These are phyloP conservation scores for Oryzias melastigma DNA, from an alignment of 2,113 vertebrate species.

Conservation along the genomic window DNA sequence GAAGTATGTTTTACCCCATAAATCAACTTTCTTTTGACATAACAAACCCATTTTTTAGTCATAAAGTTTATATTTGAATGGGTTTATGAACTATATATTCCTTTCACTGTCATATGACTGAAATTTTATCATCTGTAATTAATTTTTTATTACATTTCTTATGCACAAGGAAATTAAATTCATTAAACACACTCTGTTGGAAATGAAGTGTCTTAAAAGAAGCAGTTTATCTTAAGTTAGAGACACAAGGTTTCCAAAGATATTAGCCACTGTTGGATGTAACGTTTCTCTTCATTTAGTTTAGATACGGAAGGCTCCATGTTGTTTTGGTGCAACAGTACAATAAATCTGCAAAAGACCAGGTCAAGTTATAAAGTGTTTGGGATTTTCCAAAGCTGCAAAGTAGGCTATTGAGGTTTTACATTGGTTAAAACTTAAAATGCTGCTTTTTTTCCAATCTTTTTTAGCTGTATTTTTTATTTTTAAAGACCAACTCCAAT, in stretches of 20 bases:
- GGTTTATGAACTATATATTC: slow-evolving; percentile 46
- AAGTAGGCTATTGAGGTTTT: too few relatives aligned
- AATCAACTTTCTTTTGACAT: too few relatives aligned
- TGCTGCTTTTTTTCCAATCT: too few relatives aligned
- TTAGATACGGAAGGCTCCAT: neutral
- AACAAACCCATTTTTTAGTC: too few relatives aligned
- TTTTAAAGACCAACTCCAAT: too few relatives aligned
- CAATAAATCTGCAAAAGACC: neutral
- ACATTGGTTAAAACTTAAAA: too few relatives aligned
- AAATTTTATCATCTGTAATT: slow-evolving; percentile 66
- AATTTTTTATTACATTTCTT: slow-evolving; percentile 68
- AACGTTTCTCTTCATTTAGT: slow-evolving; percentile 1
- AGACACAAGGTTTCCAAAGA: slow-evolving; percentile 34
- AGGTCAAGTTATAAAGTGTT: neutral
- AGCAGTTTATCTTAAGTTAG: slow-evolving; percentile 38
- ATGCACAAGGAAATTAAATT: slow-evolving; percentile 67
- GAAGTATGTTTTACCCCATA: too few relatives aligned
- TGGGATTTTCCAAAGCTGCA: neutral
- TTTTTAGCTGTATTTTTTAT: too few relatives aligned
- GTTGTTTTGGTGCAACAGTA: neutral
- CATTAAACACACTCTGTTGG: slow-evolving; percentile 62
- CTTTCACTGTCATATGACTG: slow-evolving; percentile 44
- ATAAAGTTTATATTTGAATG: neutral
- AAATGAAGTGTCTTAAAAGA: slow-evolving; percentile 57
- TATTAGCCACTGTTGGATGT: slow-evolving; percentile 15